phyloP scores from a whole-genome alignment of 2,888 invertebrate genomes.

The Hecatera dysodea region DNA sequence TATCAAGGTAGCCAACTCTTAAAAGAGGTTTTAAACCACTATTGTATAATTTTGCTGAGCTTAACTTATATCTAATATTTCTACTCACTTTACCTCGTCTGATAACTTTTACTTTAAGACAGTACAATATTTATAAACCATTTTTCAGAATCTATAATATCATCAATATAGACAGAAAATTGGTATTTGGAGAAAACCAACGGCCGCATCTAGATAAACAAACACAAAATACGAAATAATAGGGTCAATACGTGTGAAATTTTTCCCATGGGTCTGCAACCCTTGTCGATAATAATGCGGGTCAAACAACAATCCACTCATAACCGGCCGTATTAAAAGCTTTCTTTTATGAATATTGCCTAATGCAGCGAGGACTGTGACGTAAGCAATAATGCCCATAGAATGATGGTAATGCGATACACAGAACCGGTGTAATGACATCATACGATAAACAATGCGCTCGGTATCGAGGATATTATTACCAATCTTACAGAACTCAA shows the following conservation, averaged over 20 bases:
- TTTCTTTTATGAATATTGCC: conserved; percentile 54
- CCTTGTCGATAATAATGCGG: conserved; percentile 42
- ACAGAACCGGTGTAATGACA: conserved; percentile 48
- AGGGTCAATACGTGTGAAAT: conserved; percentile 33
- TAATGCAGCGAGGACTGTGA: conserved; percentile 41
- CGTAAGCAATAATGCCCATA: conserved; percentile 41
- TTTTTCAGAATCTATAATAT: neutral
- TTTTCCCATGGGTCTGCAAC: conserved; percentile 30
- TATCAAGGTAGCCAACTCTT: conserved; percentile 48
- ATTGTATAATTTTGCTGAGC: conserved; percentile 30
- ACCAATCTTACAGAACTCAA: conserved; percentile 21
- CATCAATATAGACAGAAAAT: neutral
- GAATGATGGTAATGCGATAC: conserved; percentile 45
- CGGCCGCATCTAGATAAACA: conserved; percentile 28
- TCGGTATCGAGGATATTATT: conserved; percentile 27
- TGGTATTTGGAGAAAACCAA: conserved; percentile 8
- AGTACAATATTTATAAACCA: conserved; percentile 15
- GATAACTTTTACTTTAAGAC: conserved; percentile 13
- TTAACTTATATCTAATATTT: conserved; percentile 26
- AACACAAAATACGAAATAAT: conserved; percentile 28
- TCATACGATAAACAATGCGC: conserved; percentile 53
- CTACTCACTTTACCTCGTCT: conserved; percentile 8
- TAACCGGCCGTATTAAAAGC: conserved; percentile 46
- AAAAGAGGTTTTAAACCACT: conserved; percentile 42
- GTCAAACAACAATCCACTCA: conserved; percentile 44